phyloP scores from a whole-genome alignment of 2,797 vertebrate species.

The Vipera ursinii region DNA sequence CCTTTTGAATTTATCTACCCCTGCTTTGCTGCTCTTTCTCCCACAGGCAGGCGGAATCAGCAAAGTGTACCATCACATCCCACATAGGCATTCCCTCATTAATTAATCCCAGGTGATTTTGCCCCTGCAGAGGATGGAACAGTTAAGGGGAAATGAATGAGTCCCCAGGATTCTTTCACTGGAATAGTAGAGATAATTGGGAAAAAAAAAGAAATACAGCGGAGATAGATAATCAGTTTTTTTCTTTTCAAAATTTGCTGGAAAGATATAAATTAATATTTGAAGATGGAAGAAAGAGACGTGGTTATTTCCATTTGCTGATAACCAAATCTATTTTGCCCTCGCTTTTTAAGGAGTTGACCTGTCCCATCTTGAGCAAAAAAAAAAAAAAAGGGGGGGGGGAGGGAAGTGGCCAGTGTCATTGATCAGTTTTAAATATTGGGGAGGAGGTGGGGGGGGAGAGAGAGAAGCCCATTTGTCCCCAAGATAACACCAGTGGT shows the following conservation, averaged over 20 bases:
- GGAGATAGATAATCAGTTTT: not conserved
- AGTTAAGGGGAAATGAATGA: not conserved
- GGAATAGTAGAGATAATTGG: not conserved
- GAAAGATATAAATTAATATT: not conserved
- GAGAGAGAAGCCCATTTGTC: not conserved
- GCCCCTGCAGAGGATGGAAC: not conserved
- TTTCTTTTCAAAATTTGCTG: not conserved
- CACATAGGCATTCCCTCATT: not conserved
- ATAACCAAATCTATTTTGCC: not conserved
- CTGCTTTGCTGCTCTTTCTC: not conserved
- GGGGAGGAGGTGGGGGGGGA: not conserved
- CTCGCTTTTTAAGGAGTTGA: not conserved
- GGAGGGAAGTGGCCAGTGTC: not conserved
- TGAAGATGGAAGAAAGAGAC: accelerated
- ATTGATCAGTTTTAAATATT: not conserved
- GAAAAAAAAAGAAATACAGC: not conserved
- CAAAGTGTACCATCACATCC: not conserved
- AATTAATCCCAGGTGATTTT: constrained; percentile 5
- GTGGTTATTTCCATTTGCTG: not conserved
- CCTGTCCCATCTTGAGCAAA: not conserved
- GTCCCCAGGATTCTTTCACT: not conserved
- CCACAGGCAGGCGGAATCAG: not conserved
- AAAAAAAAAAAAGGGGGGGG: not conserved
- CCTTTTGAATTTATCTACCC: not conserved
- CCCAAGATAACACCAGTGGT: not conserved